Conservation (phyloP, 2,797 vertebrate genomes). For the Zalophus californianus region DNA sequence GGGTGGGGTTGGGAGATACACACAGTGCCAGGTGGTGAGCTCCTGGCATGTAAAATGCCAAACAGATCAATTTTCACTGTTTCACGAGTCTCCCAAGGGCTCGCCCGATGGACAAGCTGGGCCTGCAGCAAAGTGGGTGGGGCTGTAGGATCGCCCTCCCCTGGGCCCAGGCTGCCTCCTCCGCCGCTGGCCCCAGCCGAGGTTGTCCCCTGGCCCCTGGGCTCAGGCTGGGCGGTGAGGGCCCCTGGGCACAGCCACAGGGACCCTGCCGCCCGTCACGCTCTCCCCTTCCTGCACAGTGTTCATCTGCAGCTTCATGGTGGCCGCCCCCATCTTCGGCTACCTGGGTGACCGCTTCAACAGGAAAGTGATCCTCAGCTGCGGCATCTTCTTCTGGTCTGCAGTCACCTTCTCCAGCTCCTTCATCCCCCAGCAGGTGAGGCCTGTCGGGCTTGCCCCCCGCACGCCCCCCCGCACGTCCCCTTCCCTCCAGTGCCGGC, state of each 20-base stretch:
- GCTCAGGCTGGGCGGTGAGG: fast-evolving
- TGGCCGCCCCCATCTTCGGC: conserved; percentile 93
- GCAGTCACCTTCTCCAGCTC: conserved; percentile 93
- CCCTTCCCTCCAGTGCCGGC: background rate
- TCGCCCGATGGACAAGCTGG: background rate
- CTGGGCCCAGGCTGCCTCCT: background rate
- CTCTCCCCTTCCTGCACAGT: conserved; percentile 85
- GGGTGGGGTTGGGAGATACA: background rate
- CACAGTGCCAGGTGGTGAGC: background rate
- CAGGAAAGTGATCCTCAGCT: conserved; percentile 94
- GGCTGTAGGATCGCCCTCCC: fast-evolving
- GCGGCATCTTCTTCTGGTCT: conserved; percentile 95
- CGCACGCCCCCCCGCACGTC: fast-evolving
- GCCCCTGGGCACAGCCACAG: background rate
- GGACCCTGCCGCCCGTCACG: background rate
- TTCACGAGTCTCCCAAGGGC: background rate
- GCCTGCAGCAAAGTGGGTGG: background rate
- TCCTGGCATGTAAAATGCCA: background rate
- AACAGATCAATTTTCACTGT: background rate
- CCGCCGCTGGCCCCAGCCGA: background rate
- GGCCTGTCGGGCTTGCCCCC: background rate
- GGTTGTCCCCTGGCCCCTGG: background rate
- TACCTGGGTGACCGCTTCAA: conserved; percentile 95
- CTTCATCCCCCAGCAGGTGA: conserved; percentile 93
- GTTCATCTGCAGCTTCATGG: conserved; percentile 96